These are phyloP conservation scores for Zootoca vivipara DNA, from an alignment of 2,113 vertebrate genomes.

Conservation along the genomic window DNA sequence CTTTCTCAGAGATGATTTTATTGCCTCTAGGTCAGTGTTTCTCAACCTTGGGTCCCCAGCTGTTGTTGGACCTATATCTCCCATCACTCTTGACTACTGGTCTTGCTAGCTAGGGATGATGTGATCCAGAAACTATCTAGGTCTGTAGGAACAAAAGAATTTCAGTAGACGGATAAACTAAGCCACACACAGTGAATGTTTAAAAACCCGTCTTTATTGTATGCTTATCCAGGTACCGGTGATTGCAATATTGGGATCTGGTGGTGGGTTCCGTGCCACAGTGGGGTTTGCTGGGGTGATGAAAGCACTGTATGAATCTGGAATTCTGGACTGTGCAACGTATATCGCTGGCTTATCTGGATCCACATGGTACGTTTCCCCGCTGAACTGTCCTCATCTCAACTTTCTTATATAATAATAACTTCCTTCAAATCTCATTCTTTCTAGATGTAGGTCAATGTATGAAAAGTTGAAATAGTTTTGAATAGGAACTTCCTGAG, in stretches of 20 bases:
- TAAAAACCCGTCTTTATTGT: neutral
- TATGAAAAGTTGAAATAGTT: neutral
- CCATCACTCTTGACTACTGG: too few relatives aligned
- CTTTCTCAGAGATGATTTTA: neutral
- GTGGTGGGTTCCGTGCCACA: conserved; percentile 97
- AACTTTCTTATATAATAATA: neutral
- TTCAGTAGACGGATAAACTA: neutral
- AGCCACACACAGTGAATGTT: neutral
- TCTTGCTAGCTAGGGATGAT: too few relatives aligned
- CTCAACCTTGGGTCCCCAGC: too few relatives aligned
- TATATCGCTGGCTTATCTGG: conserved; percentile 95
- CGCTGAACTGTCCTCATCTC: neutral
- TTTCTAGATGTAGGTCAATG: neutral
- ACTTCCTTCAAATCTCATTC: neutral
- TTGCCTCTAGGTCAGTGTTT: neutral
- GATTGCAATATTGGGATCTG: conserved; percentile 92
- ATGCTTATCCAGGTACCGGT: conserved; percentile 87
- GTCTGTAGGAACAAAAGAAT: neutral
- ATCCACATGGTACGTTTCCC: conserved; percentile 89
- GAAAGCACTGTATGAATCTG: conserved; percentile 94
- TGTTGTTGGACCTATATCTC: too few relatives aligned
- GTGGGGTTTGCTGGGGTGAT: conserved; percentile 94
- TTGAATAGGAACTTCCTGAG: neutral
- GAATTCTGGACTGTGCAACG: conserved; percentile 91
- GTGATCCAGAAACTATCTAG: neutral